Conservation (phyloP, 2,113 vertebrate species). For the Suricata suricatta region DNA sequence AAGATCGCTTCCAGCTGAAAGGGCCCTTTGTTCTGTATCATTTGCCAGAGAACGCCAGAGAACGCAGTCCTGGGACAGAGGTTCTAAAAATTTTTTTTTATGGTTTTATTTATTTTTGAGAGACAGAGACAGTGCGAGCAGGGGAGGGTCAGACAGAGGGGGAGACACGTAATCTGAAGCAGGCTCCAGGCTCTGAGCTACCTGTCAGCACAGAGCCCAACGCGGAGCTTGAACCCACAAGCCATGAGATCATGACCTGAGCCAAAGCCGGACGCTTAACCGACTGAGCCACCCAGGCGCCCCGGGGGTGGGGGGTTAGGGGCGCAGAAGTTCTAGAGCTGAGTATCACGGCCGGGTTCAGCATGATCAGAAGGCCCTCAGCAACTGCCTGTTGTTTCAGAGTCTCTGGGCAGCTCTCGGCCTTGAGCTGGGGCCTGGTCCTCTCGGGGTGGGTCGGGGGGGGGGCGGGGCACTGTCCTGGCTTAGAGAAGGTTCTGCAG, state of each 20-base stretch:
- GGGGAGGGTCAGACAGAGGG: no score
- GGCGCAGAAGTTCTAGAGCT: background rate
- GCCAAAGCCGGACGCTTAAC: no score
- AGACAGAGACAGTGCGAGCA: no score
- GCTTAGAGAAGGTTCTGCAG: background rate
- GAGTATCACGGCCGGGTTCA: background rate
- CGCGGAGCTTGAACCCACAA: no score
- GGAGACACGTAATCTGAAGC: no score
- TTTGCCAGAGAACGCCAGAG: background rate
- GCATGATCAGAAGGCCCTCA: background rate
- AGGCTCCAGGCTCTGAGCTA: no score
- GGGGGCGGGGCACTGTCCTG: background rate
- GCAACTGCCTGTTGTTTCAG: background rate
- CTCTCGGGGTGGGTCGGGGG: no score
- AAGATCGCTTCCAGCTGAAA: background rate
- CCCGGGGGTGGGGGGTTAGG: no score
- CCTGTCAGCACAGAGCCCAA: no score
- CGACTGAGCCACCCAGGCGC: no score
- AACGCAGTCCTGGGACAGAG: background rate
- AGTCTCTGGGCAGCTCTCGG: background rate
- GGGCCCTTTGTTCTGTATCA: background rate
- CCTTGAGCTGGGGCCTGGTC: background rate
- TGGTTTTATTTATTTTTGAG: no score
- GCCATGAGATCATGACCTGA: no score
- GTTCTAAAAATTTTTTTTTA: background rate